A percentile compares a stretch with the other conserved stretches of the same genome.
phyloP scores from a whole-genome alignment of 2,888 invertebrate species.

The Drosophila mulleri region DNA sequence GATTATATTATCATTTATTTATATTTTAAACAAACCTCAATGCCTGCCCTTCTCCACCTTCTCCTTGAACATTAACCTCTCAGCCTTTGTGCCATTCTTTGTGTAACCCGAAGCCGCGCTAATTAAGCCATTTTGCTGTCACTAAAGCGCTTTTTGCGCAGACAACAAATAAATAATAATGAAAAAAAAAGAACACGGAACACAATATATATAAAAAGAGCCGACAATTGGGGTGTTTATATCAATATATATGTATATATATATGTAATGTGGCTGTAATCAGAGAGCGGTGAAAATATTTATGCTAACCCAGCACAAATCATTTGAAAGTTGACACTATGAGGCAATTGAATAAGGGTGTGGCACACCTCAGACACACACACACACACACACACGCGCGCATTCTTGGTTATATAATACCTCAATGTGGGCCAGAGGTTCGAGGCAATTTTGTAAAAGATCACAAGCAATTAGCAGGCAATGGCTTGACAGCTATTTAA shows the following conservation, averaged over 20 bases:
- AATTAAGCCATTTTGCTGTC: conserved; percentile 67
- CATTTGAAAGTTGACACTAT: conserved; percentile 78
- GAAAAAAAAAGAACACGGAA: conserved; percentile 18
- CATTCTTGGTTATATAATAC: conserved; percentile 58
- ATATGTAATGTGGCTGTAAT: conserved; percentile 62
- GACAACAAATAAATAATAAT: conserved; percentile 22
- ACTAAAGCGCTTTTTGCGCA: conserved; percentile 27
- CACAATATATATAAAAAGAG: conserved; percentile 11
- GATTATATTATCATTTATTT: not conserved
- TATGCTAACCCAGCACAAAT: conserved; percentile 58
- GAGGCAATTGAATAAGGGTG: conserved; percentile 54
- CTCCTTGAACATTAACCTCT: not conserved
- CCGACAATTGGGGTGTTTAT: conserved; percentile 71
- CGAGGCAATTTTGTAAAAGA: conserved; percentile 61
- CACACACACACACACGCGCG: conserved; percentile 8
- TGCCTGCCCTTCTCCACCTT: not conserved
- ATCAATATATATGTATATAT: conserved; percentile 53
- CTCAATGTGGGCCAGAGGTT: conserved; percentile 62
- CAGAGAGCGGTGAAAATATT: conserved; percentile 64
- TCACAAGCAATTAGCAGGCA: conserved; percentile 72
- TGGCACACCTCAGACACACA: conserved; percentile 17
- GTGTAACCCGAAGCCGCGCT: conserved; percentile 58
- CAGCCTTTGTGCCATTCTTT: not conserved
- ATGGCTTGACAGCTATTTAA: conserved; percentile 37
- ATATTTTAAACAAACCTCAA: no score